phyloP scores from a whole-genome alignment of 2,888 invertebrate species.

The Trissolcus japonicus region DNA sequence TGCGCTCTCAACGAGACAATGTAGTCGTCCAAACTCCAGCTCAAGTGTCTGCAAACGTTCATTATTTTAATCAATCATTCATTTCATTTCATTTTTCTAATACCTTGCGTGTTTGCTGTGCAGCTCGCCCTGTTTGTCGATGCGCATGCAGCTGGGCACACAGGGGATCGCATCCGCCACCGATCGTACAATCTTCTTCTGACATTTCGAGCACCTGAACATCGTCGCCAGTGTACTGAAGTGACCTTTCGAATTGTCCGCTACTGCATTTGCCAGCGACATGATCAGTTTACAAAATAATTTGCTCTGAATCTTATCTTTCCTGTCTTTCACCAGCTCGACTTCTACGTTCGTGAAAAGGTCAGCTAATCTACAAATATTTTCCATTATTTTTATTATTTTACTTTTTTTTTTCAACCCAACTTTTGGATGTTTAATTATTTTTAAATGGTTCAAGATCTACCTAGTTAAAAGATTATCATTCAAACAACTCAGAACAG shows the following conservation, averaged over 20 bases:
- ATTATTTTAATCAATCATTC: no score
- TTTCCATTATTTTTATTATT: neutral
- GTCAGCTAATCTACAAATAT: conserved; percentile 82
- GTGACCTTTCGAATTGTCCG: conserved; percentile 87
- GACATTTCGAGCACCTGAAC: conserved; percentile 86
- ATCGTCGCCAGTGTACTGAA: conserved; percentile 87
- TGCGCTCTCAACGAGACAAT: conserved; percentile 86
- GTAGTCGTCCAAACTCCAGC: conserved; percentile 90
- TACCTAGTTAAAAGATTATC: conserved; percentile 77
- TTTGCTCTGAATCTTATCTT: conserved; percentile 91
- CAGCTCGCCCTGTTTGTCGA: conserved; percentile 85
- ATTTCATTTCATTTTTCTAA: no score
- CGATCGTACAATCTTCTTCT: conserved; percentile 83
- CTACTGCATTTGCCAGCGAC: conserved; percentile 85
- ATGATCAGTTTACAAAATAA: conserved; percentile 89
- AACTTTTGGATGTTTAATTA: neutral
- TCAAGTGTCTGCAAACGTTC: conserved; percentile 79
- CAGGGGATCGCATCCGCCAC: conserved; percentile 86
- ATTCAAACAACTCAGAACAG: conserved; percentile 92
- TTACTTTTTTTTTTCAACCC: no score
- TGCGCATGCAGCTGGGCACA: conserved; percentile 82
- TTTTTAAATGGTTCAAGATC: no score
- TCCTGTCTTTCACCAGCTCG: conserved; percentile 89
- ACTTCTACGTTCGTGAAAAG: conserved; percentile 92
- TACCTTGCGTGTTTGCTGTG: conserved; percentile 84